Conservation (phyloP, 2,113 vertebrate genomes). For the Pseudolaguvia tuberculata region DNA sequence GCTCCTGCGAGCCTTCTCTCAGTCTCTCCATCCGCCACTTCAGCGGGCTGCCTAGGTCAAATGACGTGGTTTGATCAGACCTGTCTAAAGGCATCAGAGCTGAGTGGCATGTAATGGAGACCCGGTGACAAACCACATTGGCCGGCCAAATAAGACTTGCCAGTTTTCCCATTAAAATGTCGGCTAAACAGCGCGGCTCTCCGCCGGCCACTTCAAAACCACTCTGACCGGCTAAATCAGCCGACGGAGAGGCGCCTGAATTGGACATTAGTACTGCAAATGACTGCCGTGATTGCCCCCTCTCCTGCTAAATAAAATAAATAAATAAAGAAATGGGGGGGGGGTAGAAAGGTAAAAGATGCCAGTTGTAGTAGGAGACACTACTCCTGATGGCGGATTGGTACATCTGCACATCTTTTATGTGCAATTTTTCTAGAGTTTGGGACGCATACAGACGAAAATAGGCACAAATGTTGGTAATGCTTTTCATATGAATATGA, state of each 20-base stretch:
- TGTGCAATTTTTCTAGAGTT: conserved; percentile 3
- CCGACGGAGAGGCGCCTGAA: conserved; percentile 93
- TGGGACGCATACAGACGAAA: not conserved
- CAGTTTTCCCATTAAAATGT: conserved; percentile 96
- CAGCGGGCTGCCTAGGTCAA: conserved; percentile 96
- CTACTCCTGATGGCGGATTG: conserved; percentile 14
- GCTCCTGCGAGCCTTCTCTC: conserved; percentile 30
- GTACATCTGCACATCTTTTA: conserved; percentile 32
- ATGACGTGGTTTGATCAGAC: conserved; percentile 99
- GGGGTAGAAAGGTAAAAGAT: conserved; percentile 35
- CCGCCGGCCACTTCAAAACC: conserved; percentile 75
- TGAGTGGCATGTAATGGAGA: conserved; percentile 99
- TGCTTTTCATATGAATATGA: not conserved
- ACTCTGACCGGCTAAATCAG: conserved; percentile 95
- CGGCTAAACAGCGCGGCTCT: conserved; percentile 87
- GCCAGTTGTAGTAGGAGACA: conserved; percentile 34
- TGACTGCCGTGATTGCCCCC: conserved; percentile 90
- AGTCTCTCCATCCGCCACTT: conserved; percentile 72
- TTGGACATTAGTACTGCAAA: conserved; percentile 99
- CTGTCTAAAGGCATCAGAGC: conserved; percentile 99
- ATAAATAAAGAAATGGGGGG: conserved; percentile 66
- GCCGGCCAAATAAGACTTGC: conserved; percentile 98
- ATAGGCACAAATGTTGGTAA: not conserved
- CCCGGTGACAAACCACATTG: conserved; percentile 99
- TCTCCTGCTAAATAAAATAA: conserved; percentile 73